Evolutionary conservation across 2,113 vertebrate genomes (phyloP).

Genomic region (Chlamydotis undulata): DNA sequence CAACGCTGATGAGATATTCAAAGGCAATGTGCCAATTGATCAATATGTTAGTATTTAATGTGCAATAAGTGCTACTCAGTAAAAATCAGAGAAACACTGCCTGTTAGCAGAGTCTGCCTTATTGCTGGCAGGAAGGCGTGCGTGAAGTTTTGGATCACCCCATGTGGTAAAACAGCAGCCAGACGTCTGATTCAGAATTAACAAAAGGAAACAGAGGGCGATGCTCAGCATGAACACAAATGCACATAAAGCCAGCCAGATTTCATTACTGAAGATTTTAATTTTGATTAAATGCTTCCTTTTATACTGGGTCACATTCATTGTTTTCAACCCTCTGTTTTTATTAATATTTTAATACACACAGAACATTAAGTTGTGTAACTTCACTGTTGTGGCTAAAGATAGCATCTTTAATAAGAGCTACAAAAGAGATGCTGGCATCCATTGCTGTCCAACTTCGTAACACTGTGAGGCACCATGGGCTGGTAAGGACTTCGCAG

Average conservation of each 20-base stretch:
- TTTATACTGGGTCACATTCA: not conserved
- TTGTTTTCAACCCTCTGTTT: constrained; percentile 1
- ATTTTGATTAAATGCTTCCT: constrained; percentile 56
- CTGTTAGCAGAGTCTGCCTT: not conserved
- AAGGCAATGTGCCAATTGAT: not conserved
- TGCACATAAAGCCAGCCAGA: not conserved
- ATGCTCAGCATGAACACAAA: constrained; percentile 1
- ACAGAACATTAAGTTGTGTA: not conserved
- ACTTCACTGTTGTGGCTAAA: not conserved
- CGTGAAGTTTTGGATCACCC: not conserved
- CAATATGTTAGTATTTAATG: constrained; percentile 40
- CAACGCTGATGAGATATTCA: not conserved
- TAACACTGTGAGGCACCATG: not conserved
- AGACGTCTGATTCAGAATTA: constrained; percentile 16
- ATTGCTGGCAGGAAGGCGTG: not conserved
- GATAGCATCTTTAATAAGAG: constrained; percentile 66
- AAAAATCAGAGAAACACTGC: constrained; percentile 11
- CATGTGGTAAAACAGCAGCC: constrained; percentile 4
- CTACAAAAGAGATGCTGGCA: not conserved
- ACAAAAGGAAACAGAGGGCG: constrained; percentile 15
- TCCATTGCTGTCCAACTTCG: not conserved
- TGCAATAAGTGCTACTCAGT: constrained; percentile 12
- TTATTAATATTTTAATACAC: constrained; percentile 39
- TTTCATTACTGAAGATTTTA: constrained; percentile 56
- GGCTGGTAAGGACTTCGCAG: not conserved